Conservation (phyloP, 2,113 vertebrate species). For the Sorex araneus region DNA sequence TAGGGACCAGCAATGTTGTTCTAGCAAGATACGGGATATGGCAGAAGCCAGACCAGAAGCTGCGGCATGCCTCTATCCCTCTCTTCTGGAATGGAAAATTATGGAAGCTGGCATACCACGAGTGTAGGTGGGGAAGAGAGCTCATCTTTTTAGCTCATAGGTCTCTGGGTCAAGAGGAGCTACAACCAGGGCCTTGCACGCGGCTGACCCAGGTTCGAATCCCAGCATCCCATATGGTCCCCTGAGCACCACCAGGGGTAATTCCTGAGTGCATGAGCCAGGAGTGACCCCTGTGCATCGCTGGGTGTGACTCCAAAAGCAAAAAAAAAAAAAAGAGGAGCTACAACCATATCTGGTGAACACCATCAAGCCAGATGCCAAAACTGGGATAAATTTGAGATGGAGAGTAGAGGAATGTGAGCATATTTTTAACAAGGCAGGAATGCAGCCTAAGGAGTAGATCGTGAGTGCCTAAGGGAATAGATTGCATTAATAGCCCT, state of each 20-base stretch:
- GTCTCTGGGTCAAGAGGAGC: background rate
- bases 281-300: too few species aligned
- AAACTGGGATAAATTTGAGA: background rate
- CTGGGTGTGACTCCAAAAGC: too few species aligned
- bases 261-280: too few species aligned
- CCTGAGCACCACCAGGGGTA: too few species aligned
- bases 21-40: background rate
- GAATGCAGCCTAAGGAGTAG: background rate
- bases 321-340: too few species aligned
- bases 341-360: background rate
- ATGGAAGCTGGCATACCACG: background rate
- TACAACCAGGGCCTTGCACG: too few species aligned
- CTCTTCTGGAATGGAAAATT: background rate
- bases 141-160: background rate
- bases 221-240: too few species aligned
- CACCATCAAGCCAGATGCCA: background rate
- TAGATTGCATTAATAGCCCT: rapidly evolving
- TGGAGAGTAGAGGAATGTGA: background rate
- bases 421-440: background rate
- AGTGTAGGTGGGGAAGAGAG: background rate
- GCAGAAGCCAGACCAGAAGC: background rate
- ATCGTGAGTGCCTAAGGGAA: background rate
- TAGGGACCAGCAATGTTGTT: background rate
- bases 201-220: too few species aligned
- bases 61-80: background rate